phyloP scores from a whole-genome alignment of 2,888 invertebrate genomes.

The Sepioteuthis lessoniana region DNA sequence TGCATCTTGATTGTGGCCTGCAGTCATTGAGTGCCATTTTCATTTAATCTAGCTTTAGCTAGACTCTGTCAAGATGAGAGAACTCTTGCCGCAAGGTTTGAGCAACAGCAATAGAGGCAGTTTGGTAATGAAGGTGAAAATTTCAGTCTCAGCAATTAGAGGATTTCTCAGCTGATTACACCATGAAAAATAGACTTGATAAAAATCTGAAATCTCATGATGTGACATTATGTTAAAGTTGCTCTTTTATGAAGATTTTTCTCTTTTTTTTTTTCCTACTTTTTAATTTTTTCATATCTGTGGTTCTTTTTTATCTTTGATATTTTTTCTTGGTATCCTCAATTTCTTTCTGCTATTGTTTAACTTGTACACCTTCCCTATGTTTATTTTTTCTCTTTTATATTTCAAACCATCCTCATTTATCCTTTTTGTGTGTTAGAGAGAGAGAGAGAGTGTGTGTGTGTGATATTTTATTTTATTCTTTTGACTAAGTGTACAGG shows the following conservation, averaged over 20 bases:
- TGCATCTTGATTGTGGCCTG: slow-evolving; percentile 21
- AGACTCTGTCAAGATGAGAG: not conserved
- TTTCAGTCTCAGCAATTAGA: slow-evolving; percentile 6
- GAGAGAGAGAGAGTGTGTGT: too few relatives aligned
- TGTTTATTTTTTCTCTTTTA: not conserved
- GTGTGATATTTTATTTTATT: not conserved
- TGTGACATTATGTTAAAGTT: not conserved
- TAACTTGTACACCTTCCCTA: not conserved
- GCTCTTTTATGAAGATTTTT: not conserved
- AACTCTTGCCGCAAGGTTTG: slow-evolving; percentile 2
- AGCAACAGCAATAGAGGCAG: not conserved
- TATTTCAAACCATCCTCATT: not conserved
- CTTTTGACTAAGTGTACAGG: not conserved
- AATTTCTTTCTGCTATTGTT: not conserved
- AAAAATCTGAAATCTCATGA: not conserved
- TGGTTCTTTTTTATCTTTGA: too few relatives aligned
- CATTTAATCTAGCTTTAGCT: not conserved
- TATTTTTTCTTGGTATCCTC: not conserved
- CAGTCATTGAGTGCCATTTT: not conserved
- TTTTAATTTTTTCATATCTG: not conserved
- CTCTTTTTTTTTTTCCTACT: not conserved
- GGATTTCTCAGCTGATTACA: slow-evolving; percentile 9
- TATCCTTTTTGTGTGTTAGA: not conserved
- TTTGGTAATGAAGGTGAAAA: slow-evolving; percentile 2
- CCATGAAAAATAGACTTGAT: not conserved